A percentile compares a stretch with the other conserved stretches of the same genome.
Conservation (phyloP, 2,797 vertebrate species). For the Hemibagrus guttatus region DNA sequence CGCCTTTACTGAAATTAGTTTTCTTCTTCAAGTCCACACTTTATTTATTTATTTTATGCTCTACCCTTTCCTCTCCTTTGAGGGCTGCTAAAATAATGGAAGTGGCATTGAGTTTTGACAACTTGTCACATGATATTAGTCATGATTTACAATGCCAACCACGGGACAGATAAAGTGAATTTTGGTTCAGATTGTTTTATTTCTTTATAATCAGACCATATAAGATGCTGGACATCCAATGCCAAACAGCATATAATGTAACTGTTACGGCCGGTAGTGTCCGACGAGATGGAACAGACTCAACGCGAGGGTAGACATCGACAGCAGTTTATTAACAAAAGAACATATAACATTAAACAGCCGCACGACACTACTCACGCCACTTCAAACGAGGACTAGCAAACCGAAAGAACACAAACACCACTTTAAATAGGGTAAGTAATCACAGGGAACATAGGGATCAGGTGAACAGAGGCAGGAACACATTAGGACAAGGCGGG, state of each 20-base stretch:
- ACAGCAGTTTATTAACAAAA: too few species aligned
- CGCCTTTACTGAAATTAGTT: slow-evolving; percentile 60
- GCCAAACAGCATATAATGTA: background rate
- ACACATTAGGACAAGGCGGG: too few species aligned
- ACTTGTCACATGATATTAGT: slow-evolving; percentile 58
- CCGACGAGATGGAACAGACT: too few species aligned
- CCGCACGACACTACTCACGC: too few species aligned
- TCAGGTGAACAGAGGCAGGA: too few species aligned
- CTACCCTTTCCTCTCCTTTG: slow-evolving; percentile 34
- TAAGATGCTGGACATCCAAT: slow-evolving; percentile 23
- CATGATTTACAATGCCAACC: slow-evolving; percentile 62
- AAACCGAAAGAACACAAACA: too few species aligned
- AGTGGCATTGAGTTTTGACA: slow-evolving; percentile 58
- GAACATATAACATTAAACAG: too few species aligned
- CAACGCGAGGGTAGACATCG: too few species aligned
- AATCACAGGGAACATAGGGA: too few species aligned
- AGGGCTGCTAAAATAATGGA: slow-evolving; percentile 57
- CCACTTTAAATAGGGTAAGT: too few species aligned
- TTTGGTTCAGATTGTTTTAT: slow-evolving; percentile 51
- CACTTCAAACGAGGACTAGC: too few species aligned
- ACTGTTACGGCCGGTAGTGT: too few species aligned
- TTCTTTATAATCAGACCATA: slow-evolving; percentile 38
- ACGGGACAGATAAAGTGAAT: slow-evolving; percentile 57
- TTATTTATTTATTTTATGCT: slow-evolving; percentile 59
- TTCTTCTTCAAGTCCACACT: slow-evolving; percentile 39